Base-by-base conservation (phyloP, 1,140 invertebrate species). In the Calliopsis andreniformis region DNA sequence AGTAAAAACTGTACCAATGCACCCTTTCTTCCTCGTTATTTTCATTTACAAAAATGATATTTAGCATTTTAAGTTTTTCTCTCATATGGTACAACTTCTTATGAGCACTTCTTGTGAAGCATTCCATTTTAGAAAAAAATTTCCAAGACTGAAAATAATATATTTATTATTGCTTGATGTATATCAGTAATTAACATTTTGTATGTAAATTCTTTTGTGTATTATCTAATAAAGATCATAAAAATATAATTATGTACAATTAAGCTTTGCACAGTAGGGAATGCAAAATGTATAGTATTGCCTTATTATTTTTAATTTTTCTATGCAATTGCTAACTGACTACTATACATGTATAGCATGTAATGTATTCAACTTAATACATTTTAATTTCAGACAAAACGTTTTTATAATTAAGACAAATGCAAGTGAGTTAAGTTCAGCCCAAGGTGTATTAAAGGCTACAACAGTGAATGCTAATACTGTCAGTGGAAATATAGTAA, bases 361-460 rank as follows among this genome's bases (percentile, higher is more conserved):
- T 12, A 51, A 39, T 23, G 51, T n/a, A 14, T 78, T 1, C 55
- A 51, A 78, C 16, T 42, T 12, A 23, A 39, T 28, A 51, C 20
- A 80, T 81, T 83, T 79, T 72, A 80, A 47, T 91, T 91, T 43
- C 85, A 92, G 91, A 53, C 89, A 81, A 86, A 91, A 83, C 67
- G 85, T 92, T 14, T 91, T 87, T 80, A 89, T 92, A 82, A 91
- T 92, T 68, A 89, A 92, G 72, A 86, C 89, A 18, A 90, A 89
- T 78, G 84, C 89, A 14, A 90, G 89, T 76, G 83, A 89, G 18
- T 61, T 88, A 49, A 23, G 82, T 35, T 30, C 75, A 35, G 42
- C 89, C 10, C 87, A 84, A 69, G 84, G 70, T 62, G 39, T 88
- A 45, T 71, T 86, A 30, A 90, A 85, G 62, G n/a, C 85, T 32